Base-by-base conservation (phyloP, 2,797 vertebrate genomes). In the Sebastes cheni region DNA sequence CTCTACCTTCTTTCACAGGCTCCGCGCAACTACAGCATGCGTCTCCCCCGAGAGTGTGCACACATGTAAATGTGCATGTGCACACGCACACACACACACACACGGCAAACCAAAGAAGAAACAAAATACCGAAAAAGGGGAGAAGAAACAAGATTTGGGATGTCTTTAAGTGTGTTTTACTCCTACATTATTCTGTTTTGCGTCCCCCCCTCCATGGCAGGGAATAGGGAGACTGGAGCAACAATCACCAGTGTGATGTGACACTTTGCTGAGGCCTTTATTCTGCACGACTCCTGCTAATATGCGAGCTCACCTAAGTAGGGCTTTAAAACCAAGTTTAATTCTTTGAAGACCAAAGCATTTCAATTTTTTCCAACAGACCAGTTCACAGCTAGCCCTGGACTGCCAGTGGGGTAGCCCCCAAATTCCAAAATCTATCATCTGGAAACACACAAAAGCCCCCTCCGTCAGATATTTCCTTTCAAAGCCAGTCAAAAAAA, bases 391-490 rank as follows among this genome's bases (percentile, higher is more conserved):
- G 97, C 97, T 94, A 98, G 98, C 97, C 96, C 95, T 96, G 97
- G 96, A 96, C 96, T 97, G 97, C 96, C 97, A 97, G 97, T 99
- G 97, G 98, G 97, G 97, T 95, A 97, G 97, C 97, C 97, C 97
- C 97, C 97, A 97, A 98, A 98, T 98, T 98, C 98, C 97, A 97
- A 99, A 99, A 99, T 98, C 97, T 98, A 98, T 99, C 98, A 99
- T 99, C 98, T 99, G 98, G 98, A 98, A 99, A 99, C 97, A 98
- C 97, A 99, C 97, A 99, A 99, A 99, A 98, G 97, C 97, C 95
- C 96, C 95, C 93, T 95, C 96, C 87, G 88, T 96, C 94, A 96
- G 96, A 97, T 96, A 96, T 96, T 96, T 96, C 92, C 91, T 96
- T 97, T 97, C 94, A 97, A 97, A 97, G 95, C 92, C 83, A 90